Evolutionary conservation across 2,888 invertebrate species (phyloP), one percentile per base, ranked within the genome.

Genomic region (Noctuana brunneofusca): DNA sequence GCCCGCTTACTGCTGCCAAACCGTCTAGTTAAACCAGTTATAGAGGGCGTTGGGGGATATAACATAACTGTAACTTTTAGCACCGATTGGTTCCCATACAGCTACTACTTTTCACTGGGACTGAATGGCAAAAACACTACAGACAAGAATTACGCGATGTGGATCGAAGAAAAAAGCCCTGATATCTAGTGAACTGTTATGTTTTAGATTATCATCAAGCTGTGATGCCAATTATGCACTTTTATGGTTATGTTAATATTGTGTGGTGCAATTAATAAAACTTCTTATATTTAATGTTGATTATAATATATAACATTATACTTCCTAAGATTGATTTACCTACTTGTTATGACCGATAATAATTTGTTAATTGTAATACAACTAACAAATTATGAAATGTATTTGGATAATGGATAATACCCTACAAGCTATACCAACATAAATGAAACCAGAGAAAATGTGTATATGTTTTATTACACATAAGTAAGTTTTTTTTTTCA

Each of bases 11-110:
- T 72, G 20, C 66, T 89, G 65, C 89, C 89, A 0, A 88, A 83
- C 64, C 79, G 84, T 1, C 67, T 80, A 9, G 48, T 71, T 1
- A 57, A 22, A 0, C 89, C 89, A 0, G 1, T 18, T 0, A 75
- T 89, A 6, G 58, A 69, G 0, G 89, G 89, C 14, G 75, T 89
- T 0, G 87, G 87, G 0, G 81, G 85, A 2, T 88, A 83, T 73
- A 89, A 89, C 65, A 75, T 88, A 38, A 78, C 79, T 1, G 8
- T 89, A 0, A 49, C 66, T 3, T 83, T 89, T 50, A 62, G 55
- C 20, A 80, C 83, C 0, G 71, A 80, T 0, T 84, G 84, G 85
- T 87, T 87, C 53, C 89, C 89, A 0, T 75, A 74, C 41, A 62
- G 68, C 0, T 89, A 83, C 64, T 76, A 75, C 59, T 89, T 87